phyloP scores from a whole-genome alignment of 2,113 vertebrate species.

The Apus apus region DNA sequence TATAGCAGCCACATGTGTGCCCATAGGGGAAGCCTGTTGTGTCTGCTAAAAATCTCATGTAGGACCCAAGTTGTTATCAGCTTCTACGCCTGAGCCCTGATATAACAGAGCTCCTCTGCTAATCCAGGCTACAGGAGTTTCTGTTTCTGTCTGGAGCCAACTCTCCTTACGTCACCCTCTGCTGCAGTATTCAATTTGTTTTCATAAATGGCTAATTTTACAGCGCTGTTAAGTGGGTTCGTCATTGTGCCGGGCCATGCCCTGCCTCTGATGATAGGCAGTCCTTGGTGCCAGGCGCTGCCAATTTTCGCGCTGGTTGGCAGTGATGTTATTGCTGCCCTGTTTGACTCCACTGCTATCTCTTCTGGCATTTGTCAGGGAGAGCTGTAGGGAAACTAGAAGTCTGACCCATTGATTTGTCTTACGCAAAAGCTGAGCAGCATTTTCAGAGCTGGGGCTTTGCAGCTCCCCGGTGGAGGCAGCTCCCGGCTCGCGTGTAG shows the following conservation, averaged over 20 bases:
- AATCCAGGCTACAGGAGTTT: slow-evolving; percentile 71
- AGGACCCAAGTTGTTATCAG: slow-evolving; percentile 68
- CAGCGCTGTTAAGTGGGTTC: slow-evolving; percentile 73
- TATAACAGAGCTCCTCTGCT: slow-evolving; percentile 65
- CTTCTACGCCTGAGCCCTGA: slow-evolving; percentile 47
- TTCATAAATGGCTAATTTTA: slow-evolving; percentile 82
- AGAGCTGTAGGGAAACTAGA: slow-evolving; percentile 40
- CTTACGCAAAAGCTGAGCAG: slow-evolving; percentile 46
- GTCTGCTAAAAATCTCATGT: neutral
- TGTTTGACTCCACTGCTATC: slow-evolving; percentile 64
- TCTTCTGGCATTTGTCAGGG: slow-evolving; percentile 58
- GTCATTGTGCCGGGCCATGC: slow-evolving; percentile 74
- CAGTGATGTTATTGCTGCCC: slow-evolving; percentile 67
- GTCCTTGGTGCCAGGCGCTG: slow-evolving; percentile 59
- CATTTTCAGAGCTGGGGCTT: neutral
- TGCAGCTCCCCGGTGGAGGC: neutral
- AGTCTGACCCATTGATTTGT: slow-evolving; percentile 48
- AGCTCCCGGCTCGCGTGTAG: neutral
- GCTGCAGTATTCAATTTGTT: slow-evolving; percentile 77
- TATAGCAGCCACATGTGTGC: neutral
- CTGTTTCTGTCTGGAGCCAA: slow-evolving; percentile 71
- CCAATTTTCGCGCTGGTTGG: slow-evolving; percentile 60
- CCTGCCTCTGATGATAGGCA: slow-evolving; percentile 65
- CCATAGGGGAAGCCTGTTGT: neutral
- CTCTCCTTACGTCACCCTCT: slow-evolving; percentile 77